These are phyloP conservation scores for Ciconia maguari DNA, from an alignment of 2,113 vertebrate species.

Conservation along the genomic window DNA sequence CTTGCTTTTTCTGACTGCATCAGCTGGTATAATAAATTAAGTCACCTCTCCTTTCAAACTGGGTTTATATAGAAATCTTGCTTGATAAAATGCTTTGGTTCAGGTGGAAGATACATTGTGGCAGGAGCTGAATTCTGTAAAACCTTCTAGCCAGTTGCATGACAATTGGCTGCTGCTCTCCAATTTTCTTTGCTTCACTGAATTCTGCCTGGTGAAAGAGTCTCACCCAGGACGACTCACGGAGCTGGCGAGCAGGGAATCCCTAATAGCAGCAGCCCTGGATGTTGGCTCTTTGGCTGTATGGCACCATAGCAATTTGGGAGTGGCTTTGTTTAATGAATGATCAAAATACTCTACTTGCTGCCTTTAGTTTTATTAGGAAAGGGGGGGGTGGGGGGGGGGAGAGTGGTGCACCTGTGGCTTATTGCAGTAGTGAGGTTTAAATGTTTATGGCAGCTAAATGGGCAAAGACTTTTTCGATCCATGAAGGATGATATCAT, in stretches of 20 bases:
- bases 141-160: background rate
- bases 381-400: background rate
- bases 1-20: background rate
- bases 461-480: background rate
- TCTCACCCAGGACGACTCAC: rapidly evolving
- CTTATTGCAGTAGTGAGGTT: background rate
- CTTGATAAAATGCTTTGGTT: background rate
- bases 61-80: background rate
- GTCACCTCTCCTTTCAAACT: background rate
- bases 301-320: constrained; percentile 28
- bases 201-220: background rate
- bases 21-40: background rate
- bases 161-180: background rate
- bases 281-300: constrained; percentile 28
- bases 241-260: background rate
- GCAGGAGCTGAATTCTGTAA: background rate
- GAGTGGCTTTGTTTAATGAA: constrained; percentile 59
- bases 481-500: background rate
- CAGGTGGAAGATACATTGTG: background rate
- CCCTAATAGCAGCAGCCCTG: background rate
- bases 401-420: background rate
- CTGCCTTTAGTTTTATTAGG: background rate
- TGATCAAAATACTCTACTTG: background rate
- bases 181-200: background rate
- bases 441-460: background rate